Percentiles rank a stretch among this genome's conserved stretches.
Conservation (phyloP, 2,113 vertebrate genomes). For the Ammodytes marinus region DNA sequence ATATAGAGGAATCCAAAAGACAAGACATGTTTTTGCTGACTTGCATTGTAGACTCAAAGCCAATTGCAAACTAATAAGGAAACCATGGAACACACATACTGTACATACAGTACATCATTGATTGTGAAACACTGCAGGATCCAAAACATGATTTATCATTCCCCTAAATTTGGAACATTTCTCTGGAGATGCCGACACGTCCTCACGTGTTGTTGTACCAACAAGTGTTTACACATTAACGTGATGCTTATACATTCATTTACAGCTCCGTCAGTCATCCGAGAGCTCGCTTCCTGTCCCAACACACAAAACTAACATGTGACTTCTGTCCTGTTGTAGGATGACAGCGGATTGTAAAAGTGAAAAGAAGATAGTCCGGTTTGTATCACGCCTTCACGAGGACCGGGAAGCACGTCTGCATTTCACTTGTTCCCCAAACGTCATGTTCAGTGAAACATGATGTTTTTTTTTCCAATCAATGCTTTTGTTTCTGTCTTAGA, state of each 20-base stretch:
- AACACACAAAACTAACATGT: constrained; percentile 32
- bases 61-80: not conserved
- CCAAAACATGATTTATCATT: not conserved
- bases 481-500: not conserved
- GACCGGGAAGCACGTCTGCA: not conserved
- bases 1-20: not conserved
- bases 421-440: not conserved
- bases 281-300: not conserved
- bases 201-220: not conserved
- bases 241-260: constrained; percentile 14
- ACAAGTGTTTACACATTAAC: constrained; percentile 48
- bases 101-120: not conserved
- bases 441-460: not conserved
- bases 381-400: not conserved
- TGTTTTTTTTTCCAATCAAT: not conserved
- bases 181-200: not conserved
- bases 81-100: not conserved
- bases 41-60: too few relatives aligned
- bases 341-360: constrained; percentile 76
- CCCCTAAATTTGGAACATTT: not conserved
- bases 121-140: not conserved
- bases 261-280: constrained; percentile 38
- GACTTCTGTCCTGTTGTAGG: constrained; percentile 68
- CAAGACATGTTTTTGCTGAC: not conserved
- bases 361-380: not conserved